phyloP scores from a whole-genome alignment of 2,888 invertebrate genomes.

The Ypsolopha sequella region DNA sequence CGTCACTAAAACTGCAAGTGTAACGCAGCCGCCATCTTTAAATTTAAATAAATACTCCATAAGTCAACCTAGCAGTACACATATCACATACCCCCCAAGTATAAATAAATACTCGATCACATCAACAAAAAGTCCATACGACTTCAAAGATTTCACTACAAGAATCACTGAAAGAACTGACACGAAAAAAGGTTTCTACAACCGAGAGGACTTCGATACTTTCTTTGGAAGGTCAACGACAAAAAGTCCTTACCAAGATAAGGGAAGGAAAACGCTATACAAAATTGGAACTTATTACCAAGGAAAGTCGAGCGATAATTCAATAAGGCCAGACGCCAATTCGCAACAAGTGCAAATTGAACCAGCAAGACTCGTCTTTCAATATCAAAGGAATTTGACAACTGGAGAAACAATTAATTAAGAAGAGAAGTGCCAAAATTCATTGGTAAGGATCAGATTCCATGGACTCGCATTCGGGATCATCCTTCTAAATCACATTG shows the following conservation, averaged over 20 bases:
- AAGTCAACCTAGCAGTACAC: conserved; percentile 68
- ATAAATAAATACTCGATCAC: conserved; percentile 54
- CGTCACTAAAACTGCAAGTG: conserved; percentile 31
- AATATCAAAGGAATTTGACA: conserved; percentile 56
- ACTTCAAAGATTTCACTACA: conserved; percentile 58
- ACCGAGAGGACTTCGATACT: conserved; percentile 41
- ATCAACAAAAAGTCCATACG: conserved; percentile 70
- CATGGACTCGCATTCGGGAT: conserved; percentile 15
- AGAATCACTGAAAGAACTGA: conserved; percentile 24
- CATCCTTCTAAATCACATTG: conserved; percentile 1
- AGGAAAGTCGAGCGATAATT: conserved; percentile 55
- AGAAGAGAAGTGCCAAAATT: conserved; percentile 35
- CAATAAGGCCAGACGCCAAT: conserved; percentile 60
- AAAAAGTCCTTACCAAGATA: conserved; percentile 57
- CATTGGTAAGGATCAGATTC: conserved; percentile 45
- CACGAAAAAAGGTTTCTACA: conserved; percentile 43
- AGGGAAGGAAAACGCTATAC: conserved; percentile 46
- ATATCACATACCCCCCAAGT: conserved; percentile 34
- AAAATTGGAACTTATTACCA: conserved; percentile 62
- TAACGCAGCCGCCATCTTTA: conserved; percentile 26
- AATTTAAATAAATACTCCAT: conserved; percentile 52
- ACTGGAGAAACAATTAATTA: conserved; percentile 37
- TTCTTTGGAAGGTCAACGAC: conserved; percentile 48
- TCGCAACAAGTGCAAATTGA: conserved; percentile 62
- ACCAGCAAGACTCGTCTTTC: conserved; percentile 48